phyloP scores from a whole-genome alignment of 1,140 invertebrate genomes.

The Aplysia californica region DNA sequence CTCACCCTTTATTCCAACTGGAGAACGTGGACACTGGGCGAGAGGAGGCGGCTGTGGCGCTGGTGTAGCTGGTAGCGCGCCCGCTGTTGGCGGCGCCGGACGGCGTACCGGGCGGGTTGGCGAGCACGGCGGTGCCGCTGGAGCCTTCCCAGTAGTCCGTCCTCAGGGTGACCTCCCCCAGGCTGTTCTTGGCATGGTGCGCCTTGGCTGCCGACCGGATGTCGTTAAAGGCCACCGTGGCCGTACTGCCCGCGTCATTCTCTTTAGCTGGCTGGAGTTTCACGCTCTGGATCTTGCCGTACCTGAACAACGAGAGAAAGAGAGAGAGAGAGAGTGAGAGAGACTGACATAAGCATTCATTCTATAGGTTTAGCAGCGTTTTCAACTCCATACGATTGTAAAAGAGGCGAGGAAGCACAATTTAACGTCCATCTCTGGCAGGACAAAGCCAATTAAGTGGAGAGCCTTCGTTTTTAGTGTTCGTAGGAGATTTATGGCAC shows the following conservation, averaged over 20 bases:
- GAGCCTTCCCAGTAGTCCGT: constrained; percentile 92
- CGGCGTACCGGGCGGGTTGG: constrained; percentile 35
- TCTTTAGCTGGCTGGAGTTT: constrained; percentile 80
- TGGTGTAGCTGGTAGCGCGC: constrained; percentile 6
- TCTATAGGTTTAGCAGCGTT: too few relatives aligned
- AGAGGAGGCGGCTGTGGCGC: neutral
- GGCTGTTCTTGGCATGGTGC: constrained; percentile 87
- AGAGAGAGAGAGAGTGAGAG: neutral
- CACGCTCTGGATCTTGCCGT: constrained; percentile 96
- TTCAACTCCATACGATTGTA: too few relatives aligned
- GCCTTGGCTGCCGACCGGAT: constrained; percentile 95
- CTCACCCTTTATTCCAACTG: constrained; percentile 27
- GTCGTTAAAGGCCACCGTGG: constrained; percentile 96
- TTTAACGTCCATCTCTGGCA: too few relatives aligned
- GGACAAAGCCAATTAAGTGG: too few relatives aligned
- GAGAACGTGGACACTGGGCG: constrained; percentile 2
- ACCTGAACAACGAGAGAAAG: constrained; percentile 74
- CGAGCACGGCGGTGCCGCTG: constrained; percentile 52
- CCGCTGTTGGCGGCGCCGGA: constrained; percentile 17
- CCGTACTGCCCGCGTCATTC: constrained; percentile 75
- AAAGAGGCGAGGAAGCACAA: too few relatives aligned
- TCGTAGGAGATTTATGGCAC: too few relatives aligned
- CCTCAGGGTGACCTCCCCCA: constrained; percentile 85
- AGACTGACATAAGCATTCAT: too few relatives aligned
- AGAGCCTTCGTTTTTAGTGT: too few relatives aligned